phyloP scores from a whole-genome alignment of 2,113 vertebrate genomes.

The Catagonus wagneri region DNA sequence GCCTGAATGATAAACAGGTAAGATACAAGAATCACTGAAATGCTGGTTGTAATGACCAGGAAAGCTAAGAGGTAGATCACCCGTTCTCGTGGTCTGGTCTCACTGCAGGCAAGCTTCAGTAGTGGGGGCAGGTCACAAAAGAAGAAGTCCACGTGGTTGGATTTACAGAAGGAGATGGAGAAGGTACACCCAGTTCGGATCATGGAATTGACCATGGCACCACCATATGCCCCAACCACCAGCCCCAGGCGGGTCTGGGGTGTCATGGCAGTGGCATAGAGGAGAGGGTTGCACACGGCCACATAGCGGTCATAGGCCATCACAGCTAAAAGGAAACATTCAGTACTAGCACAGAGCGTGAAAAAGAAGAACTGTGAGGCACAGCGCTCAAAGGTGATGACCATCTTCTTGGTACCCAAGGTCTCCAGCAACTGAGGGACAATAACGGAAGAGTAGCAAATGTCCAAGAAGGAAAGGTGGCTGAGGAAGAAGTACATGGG shows the following conservation, averaged over 20 bases:
- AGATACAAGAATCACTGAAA: constrained; percentile 69
- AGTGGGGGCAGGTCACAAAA: constrained; percentile 79
- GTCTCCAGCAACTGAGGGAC: constrained; percentile 73
- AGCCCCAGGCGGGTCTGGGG: constrained; percentile 17
- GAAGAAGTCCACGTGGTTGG: constrained; percentile 69
- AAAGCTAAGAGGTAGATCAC: constrained; percentile 73
- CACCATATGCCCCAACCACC: constrained; percentile 56
- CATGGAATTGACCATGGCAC: constrained; percentile 55
- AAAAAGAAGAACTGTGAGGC: constrained; percentile 76
- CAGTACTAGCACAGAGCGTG: constrained; percentile 54
- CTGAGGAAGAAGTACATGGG: constrained; percentile 78
- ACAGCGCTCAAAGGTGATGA: constrained; percentile 49
- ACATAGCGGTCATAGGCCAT: constrained; percentile 72
- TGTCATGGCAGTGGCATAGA: constrained; percentile 57
- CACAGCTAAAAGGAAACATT: constrained; percentile 68
- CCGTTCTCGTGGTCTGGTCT: constrained; percentile 49
- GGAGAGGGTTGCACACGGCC: constrained; percentile 67
- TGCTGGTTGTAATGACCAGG: constrained; percentile 61
- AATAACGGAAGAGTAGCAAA: constrained; percentile 71
- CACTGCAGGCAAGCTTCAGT: constrained; percentile 76
- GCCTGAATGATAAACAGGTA: constrained; percentile 75
- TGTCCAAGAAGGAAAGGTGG: constrained; percentile 75
- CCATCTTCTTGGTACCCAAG: background rate
- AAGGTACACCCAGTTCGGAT: constrained; percentile 69
- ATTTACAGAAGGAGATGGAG: constrained; percentile 76